Evolutionary conservation across 2,888 invertebrate genomes (phyloP).

Genomic region (Drosophila mayaguana): DNA sequence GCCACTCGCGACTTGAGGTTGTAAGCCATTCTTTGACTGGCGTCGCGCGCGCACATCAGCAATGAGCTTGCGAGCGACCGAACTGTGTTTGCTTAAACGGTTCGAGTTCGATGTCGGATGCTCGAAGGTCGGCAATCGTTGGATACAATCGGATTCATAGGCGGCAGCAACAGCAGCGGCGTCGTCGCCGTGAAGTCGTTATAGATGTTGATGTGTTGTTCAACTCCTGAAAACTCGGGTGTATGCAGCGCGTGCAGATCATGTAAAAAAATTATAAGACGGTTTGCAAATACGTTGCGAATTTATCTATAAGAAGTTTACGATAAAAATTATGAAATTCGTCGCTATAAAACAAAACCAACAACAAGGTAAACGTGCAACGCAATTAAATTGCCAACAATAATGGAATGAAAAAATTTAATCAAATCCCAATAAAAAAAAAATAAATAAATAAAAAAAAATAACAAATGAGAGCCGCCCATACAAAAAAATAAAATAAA

Average conservation of each 20-base stretch:
- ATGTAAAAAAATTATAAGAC: conserved; percentile 71
- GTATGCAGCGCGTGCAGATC: conserved; percentile 74
- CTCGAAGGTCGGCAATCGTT: conserved; percentile 5
- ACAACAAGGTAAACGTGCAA: conserved; percentile 60
- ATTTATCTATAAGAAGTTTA: conserved; percentile 74
- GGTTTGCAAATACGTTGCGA: conserved; percentile 72
- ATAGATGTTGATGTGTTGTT: conserved; percentile 60
- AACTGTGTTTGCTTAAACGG: conserved; percentile 7
- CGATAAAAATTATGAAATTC: conserved; percentile 60
- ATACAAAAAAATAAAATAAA: not conserved
- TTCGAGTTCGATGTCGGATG: conserved; percentile 9
- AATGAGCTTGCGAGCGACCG: no score
- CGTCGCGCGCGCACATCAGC: no score
- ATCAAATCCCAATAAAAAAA: conserved; percentile 14
- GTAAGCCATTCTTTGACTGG: not conserved
- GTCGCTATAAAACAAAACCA: conserved; percentile 47
- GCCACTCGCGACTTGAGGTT: no score
- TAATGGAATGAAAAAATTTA: conserved; percentile 4
- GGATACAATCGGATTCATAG: conserved; percentile 15
- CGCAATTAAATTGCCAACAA: conserved; percentile 32
- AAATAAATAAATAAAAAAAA: not conserved
- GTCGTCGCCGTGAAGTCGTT: conserved; percentile 49
- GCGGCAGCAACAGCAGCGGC: conserved; percentile 36
- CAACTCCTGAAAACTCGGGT: conserved; percentile 76
- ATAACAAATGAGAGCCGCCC: conserved; percentile 1